phyloP scores from a whole-genome alignment of 1,140 invertebrate genomes.

The Drosophila chauvacae region DNA sequence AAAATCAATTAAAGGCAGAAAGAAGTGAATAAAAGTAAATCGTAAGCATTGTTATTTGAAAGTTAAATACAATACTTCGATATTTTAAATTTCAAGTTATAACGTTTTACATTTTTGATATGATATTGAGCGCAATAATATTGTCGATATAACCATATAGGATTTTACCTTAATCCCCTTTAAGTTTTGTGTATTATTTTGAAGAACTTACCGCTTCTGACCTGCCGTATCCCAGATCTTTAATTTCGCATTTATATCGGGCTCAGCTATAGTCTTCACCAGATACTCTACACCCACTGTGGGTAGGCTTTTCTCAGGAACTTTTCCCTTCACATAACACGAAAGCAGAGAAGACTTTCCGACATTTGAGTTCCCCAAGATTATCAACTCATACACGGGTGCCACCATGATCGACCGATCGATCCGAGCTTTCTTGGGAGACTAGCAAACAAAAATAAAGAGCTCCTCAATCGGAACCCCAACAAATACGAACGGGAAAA shows the following conservation, averaged over 20 bases:
- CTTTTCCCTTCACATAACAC: conserved; percentile 1
- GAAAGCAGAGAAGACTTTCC: conserved; percentile 47
- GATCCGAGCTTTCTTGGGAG: neutral
- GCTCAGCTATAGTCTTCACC: conserved; percentile 15
- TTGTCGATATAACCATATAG: too few relatives aligned
- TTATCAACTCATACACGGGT: conserved; percentile 1
- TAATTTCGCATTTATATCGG: conserved; percentile 2
- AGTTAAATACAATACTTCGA: too few relatives aligned
- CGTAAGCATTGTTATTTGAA: too few relatives aligned
- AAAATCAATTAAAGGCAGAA: neutral
- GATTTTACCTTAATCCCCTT: too few relatives aligned
- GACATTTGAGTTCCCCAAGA: conserved; percentile 20
- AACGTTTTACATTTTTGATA: too few relatives aligned
- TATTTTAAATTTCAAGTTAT: too few relatives aligned
- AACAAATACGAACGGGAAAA: neutral
- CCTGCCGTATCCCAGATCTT: conserved; percentile 52
- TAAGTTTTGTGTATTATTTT: too few relatives aligned
- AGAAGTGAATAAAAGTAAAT: neutral
- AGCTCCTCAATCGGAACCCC: neutral
- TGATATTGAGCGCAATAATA: too few relatives aligned
- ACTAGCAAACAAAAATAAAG: neutral
- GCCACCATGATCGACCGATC: conserved; percentile 1
- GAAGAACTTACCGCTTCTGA: conserved; percentile 34
- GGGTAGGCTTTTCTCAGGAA: too few relatives aligned
- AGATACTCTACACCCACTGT: conserved; percentile 31